Evolutionary conservation across 2,888 invertebrate genomes (phyloP).

Genomic region (Lypha dubia): DNA sequence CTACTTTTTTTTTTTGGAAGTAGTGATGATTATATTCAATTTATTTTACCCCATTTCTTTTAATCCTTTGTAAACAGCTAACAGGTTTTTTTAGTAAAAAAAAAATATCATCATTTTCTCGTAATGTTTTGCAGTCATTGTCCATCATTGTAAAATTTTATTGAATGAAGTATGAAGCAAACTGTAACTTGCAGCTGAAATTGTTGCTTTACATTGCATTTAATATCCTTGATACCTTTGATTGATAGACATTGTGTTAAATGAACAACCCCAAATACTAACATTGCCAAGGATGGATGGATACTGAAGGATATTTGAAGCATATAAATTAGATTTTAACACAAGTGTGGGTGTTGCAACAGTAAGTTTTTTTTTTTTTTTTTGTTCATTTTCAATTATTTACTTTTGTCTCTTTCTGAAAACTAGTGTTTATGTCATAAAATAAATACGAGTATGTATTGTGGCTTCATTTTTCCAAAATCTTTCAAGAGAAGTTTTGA

Average conservation of each 20-base stretch:
- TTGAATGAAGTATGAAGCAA: constrained; percentile 12
- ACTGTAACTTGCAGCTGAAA: neutral
- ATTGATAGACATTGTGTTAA: constrained; percentile 56
- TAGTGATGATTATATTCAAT: neutral
- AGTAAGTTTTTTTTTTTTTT: neutral
- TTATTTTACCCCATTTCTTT: neutral
- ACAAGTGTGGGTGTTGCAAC: neutral
- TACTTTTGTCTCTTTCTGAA: neutral
- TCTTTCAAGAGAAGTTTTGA: too few species aligned
- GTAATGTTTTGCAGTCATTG: constrained; percentile 32
- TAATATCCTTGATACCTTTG: constrained; percentile 55
- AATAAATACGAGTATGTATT: neutral
- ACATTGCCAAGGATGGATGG: neutral
- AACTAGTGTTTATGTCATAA: neutral
- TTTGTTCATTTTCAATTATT: neutral
- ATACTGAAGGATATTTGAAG: neutral
- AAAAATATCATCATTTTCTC: constrained; percentile 1
- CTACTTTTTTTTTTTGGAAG: too few species aligned
- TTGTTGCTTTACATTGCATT: constrained; percentile 41
- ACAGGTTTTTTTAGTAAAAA: neutral
- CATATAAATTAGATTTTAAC: neutral
- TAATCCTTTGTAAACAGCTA: neutral
- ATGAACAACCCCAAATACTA: neutral
- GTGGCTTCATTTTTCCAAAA: neutral
- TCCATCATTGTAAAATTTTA: constrained; percentile 14